A percentile compares a stretch with the other conserved stretches of the same genome.
phyloP scores from a whole-genome alignment of 2,888 invertebrate genomes.

The Drosophila vallismaia region DNA sequence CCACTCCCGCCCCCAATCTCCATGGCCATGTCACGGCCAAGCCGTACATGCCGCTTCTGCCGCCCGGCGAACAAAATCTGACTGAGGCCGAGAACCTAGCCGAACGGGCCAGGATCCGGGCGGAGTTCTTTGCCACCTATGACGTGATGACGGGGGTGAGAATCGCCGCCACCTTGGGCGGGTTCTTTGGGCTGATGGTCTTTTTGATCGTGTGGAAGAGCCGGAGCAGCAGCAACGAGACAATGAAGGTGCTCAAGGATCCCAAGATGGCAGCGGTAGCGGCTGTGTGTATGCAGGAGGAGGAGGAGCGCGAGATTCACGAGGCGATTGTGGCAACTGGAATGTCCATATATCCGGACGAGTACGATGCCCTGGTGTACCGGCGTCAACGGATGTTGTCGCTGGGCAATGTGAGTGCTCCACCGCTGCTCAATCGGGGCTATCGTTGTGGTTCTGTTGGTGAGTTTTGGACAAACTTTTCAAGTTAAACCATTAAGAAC shows the following conservation, averaged over 20 bases:
- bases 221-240: constrained; percentile 90
- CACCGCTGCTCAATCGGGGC: constrained; percentile 84
- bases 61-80: constrained; percentile 72
- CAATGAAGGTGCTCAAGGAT: constrained; percentile 89
- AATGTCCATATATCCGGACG: constrained; percentile 84
- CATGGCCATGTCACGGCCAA: constrained; percentile 66
- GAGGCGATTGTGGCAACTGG: constrained; percentile 89
- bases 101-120: constrained; percentile 89
- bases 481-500: too few species aligned
- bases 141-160: constrained; percentile 97
- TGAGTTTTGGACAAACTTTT: constrained; percentile 50
- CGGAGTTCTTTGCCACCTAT: constrained; percentile 94
- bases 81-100: constrained; percentile 81
- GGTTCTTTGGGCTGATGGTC: constrained; percentile 96
- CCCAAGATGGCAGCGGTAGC: constrained; percentile 92
- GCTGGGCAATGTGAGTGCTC: constrained; percentile 88
- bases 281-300: constrained; percentile 90
- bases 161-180: constrained; percentile 95
- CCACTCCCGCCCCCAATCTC: constrained; percentile 40
- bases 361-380: constrained; percentile 84
- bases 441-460: constrained; percentile 87
- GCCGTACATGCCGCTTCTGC: constrained; percentile 65
- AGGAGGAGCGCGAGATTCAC: constrained; percentile 90
- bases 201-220: constrained; percentile 96
- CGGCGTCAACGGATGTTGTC: constrained; percentile 86